Base-by-base conservation (phyloP, 2,888 invertebrate genomes). In the Hedychridium roseum region DNA sequence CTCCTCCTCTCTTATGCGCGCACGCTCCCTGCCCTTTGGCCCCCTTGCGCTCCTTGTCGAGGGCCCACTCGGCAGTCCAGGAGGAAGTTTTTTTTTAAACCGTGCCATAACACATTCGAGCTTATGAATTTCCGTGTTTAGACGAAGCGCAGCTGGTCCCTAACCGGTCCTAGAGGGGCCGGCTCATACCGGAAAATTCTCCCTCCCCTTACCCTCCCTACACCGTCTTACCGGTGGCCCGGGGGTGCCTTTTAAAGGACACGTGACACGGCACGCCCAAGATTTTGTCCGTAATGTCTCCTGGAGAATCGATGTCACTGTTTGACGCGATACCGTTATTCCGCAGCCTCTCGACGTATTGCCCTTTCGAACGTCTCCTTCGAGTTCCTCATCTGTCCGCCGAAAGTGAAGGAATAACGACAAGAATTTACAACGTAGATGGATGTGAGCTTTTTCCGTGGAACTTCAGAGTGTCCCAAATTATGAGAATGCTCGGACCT, bases 121-220 rank as follows among this genome's bases (percentile, higher is more conserved):
- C 51, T 59, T 63, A 64, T 54, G 61, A 70, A 68, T 68, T 68
- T 68, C 65, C 61, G 63, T 68, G 61, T 70, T 68, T 68, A 60
- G 61, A 68, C 59, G 57, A 65, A 56, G 45, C 47, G 61, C 65
- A 68, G 67, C 62, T 67, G 65, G 52, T 52, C 40, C 47, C 39
- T 43, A 50, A 60, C 52, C 55, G 58, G 55, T 65, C 65, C 49
- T 53, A 41, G 45, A 51, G 45, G 32, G 44, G 37, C 40, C 40
- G n/a, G n/a, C 50, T 38, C 43, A 27, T 28, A 5, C 34, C 41
- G 53, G 53, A 49, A 63, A 64, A 55, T 57, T 47, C n/a, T 38
- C 35, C 43, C 26, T 20, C 32, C 15, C 26, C 21, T 43, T 7
- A 31, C 38, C 27, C 27, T 27, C 18, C 21, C 41, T 32, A n/a